phyloP scores from a whole-genome alignment of 2,797 vertebrate genomes.

The Periparus ater region DNA sequence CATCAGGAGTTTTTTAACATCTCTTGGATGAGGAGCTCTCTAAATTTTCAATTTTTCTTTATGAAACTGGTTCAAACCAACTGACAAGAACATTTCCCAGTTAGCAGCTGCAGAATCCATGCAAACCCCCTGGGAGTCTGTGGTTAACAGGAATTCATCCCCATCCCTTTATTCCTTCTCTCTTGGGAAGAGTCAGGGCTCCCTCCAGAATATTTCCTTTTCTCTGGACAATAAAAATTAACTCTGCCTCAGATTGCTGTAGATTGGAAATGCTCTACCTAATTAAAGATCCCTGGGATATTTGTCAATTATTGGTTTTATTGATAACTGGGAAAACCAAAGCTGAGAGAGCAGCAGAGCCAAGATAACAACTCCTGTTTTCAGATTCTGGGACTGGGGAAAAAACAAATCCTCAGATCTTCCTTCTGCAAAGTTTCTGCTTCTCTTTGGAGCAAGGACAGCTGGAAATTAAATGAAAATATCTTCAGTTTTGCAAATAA shows the following conservation, averaged over 20 bases:
- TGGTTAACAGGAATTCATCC: background rate
- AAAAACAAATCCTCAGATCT: background rate
- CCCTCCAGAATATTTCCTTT: background rate
- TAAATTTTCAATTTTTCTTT: background rate
- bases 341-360: background rate
- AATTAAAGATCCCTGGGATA: background rate
- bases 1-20: background rate
- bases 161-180: background rate
- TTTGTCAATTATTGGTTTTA: background rate
- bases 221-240: background rate
- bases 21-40: background rate
- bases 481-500: conserved; percentile 30
- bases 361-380: background rate
- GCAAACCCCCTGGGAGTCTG: background rate
- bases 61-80: background rate
- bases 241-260: background rate
- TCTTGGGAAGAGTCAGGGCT: background rate
- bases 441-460: background rate
- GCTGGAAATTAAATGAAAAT: background rate
- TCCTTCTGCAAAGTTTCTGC: background rate
- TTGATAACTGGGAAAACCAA: background rate
- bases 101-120: background rate
- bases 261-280: background rate
- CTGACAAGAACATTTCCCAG: background rate
- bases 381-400: background rate